These are phyloP conservation scores for Casuarius casuarius DNA, from an alignment of 2,113 vertebrate species.

Conservation along the genomic window DNA sequence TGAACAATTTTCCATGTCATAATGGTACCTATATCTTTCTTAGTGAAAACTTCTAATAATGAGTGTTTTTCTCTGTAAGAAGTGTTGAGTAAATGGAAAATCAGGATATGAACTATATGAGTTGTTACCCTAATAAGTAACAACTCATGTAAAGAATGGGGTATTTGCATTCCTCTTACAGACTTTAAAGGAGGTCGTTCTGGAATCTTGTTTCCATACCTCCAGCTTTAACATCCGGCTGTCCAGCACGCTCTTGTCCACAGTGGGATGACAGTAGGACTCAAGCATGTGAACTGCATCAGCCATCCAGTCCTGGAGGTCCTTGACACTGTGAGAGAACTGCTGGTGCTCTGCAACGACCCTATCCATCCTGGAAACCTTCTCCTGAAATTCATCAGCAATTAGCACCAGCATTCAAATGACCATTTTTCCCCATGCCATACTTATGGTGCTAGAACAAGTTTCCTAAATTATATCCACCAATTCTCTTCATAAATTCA, in stretches of 20 bases:
- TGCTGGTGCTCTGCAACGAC: slow-evolving; percentile 92
- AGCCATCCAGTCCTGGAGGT: slow-evolving; percentile 93
- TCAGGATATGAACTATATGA: neutral
- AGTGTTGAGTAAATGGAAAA: neutral
- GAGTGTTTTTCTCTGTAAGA: neutral
- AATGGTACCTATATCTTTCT: neutral
- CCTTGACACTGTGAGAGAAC: slow-evolving; percentile 87
- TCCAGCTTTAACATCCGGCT: slow-evolving; percentile 93
- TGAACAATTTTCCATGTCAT: neutral
- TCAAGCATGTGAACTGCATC: slow-evolving; percentile 87
- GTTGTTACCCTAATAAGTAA: neutral
- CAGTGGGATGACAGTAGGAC: slow-evolving; percentile 87
- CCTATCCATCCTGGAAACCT: slow-evolving; percentile 91
- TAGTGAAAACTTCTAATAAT: neutral
- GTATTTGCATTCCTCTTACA: neutral
- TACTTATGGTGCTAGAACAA: neutral
- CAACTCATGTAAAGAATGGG: neutral
- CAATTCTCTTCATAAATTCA: neutral
- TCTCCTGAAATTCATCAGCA: slow-evolving; percentile 83
- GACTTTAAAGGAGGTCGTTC: neutral
- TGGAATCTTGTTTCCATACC: slow-evolving; percentile 72
- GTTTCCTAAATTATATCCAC: neutral
- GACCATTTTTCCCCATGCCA: neutral
- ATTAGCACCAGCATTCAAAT: neutral
- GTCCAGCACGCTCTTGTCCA: slow-evolving; percentile 90